A percentile compares a stretch with the other conserved stretches of the same genome.
phyloP scores from a whole-genome alignment of 2,797 vertebrate species.

The Octomys mimax region DNA sequence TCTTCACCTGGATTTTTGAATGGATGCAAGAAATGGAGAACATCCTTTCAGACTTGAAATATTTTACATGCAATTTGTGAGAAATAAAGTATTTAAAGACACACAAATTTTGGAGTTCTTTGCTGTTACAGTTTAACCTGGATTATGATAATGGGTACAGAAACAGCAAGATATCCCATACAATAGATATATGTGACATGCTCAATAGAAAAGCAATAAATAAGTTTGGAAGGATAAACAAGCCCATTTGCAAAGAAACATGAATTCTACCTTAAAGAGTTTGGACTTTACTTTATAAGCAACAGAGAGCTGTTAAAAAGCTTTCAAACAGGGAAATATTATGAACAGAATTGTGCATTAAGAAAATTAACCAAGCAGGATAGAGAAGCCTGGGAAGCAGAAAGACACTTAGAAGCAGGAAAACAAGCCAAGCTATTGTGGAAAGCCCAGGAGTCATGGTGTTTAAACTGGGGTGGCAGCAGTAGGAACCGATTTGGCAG shows the following conservation, averaged over 20 bases:
- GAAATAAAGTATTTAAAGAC: slow-evolving; percentile 40
- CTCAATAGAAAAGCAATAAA: slow-evolving; percentile 47
- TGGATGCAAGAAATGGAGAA: background rate
- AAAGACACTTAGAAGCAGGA: slow-evolving; percentile 68
- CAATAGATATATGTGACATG: slow-evolving; percentile 4
- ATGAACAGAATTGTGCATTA: slow-evolving; percentile 70
- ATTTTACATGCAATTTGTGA: background rate
- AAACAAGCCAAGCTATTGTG: slow-evolving; percentile 79
- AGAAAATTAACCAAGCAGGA: slow-evolving; percentile 79
- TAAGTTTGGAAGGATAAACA: slow-evolving; percentile 55
- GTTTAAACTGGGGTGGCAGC: slow-evolving; percentile 74
- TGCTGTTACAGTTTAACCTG: slow-evolving; percentile 12
- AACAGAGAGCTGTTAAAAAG: slow-evolving; percentile 67
- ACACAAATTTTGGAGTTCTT: slow-evolving; percentile 41
- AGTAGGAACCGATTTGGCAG: slow-evolving; percentile 79
- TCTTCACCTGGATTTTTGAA: background rate
- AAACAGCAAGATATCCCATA: background rate
- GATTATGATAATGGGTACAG: slow-evolving; percentile 2
- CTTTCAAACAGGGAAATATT: slow-evolving; percentile 76
- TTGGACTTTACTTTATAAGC: slow-evolving; percentile 62
- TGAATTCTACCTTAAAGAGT: slow-evolving; percentile 64
- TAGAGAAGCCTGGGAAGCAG: slow-evolving; percentile 71
- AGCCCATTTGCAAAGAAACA: slow-evolving; percentile 55
- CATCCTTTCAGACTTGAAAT: background rate
- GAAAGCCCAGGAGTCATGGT: slow-evolving; percentile 74